Conservation (phyloP, 2,888 invertebrate species). For the Cerceris ruficornis region DNA sequence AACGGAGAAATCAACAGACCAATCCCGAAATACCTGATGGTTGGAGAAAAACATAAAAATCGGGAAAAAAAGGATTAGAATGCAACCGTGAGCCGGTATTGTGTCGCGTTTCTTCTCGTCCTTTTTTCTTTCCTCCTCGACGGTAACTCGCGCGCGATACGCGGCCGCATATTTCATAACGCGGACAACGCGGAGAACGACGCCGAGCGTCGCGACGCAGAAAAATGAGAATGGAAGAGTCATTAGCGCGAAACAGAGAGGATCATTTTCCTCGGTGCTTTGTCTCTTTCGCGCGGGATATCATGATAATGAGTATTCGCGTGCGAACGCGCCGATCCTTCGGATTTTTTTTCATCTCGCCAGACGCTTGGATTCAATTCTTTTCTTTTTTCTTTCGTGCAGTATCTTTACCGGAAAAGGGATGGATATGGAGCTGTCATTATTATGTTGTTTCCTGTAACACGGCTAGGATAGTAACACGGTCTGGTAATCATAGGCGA, state of each 20-base stretch:
- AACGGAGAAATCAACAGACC: too few relatives aligned
- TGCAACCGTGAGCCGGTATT: constrained; percentile 1
- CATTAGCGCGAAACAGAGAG: constrained; percentile 50
- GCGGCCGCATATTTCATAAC: constrained; percentile 37
- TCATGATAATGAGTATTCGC: constrained; percentile 21
- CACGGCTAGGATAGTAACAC: too few relatives aligned
- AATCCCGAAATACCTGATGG: too few relatives aligned
- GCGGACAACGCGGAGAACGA: constrained; percentile 35
- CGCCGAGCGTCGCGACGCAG: constrained; percentile 21
- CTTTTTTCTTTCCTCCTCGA: constrained; percentile 9
- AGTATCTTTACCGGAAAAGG: too few relatives aligned
- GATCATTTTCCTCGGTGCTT: constrained; percentile 43
- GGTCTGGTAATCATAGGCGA: too few relatives aligned
- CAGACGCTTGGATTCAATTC: too few relatives aligned
- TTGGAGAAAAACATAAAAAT: too few relatives aligned
- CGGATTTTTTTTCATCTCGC: background rate
- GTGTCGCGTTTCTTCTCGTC: constrained; percentile 22
- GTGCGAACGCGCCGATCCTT: too few relatives aligned
- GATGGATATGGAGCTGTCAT: too few relatives aligned
- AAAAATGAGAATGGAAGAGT: constrained; percentile 54
- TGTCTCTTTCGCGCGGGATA: constrained; percentile 2
- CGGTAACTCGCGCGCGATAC: constrained; percentile 9
- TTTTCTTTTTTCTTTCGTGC: background rate
- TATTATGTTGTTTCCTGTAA: too few relatives aligned
- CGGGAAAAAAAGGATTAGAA: constrained; percentile 12